Evolutionary conservation across 1,140 invertebrate species (phyloP).

Genomic region (Babylonia areolata): DNA sequence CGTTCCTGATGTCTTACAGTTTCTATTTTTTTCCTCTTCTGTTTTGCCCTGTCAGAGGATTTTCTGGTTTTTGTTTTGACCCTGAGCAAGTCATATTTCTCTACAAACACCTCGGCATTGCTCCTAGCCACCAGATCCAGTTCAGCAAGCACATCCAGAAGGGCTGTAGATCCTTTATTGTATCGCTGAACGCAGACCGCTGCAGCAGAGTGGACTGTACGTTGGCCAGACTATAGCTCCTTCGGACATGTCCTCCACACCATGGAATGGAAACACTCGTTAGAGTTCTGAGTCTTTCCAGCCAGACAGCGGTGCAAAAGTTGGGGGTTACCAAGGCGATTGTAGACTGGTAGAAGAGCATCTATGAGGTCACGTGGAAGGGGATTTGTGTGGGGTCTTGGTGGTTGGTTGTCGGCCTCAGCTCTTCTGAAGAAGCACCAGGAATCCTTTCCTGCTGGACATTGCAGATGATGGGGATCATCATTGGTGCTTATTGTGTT

Average conservation of each 20-base stretch:
- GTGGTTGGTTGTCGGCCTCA: neutral
- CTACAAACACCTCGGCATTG: neutral
- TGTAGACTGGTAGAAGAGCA: neutral
- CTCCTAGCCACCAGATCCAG: neutral
- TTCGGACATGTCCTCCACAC: constrained; percentile 4
- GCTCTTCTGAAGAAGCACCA: neutral
- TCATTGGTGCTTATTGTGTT: too few relatives aligned
- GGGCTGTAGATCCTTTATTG: constrained; percentile 17
- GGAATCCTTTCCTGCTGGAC: neutral
- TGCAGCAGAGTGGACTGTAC: constrained; percentile 5
- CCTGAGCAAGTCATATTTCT: neutral
- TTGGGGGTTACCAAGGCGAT: neutral
- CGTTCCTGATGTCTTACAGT: neutral
- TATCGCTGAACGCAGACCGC: constrained; percentile 1
- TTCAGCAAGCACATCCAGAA: too few relatives aligned
- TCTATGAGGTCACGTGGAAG: neutral
- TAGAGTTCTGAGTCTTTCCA: constrained; percentile 22
- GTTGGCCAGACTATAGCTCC: neutral
- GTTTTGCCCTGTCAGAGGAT: neutral
- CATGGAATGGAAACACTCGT: constrained; percentile 10
- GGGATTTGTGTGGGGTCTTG: neutral
- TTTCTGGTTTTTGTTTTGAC: neutral
- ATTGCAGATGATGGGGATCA: neutral
- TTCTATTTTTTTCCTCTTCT: neutral
- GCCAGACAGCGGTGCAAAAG: neutral